phyloP scores from a whole-genome alignment of 2,797 vertebrate genomes.

The Arrhamphus sclerolepis region DNA sequence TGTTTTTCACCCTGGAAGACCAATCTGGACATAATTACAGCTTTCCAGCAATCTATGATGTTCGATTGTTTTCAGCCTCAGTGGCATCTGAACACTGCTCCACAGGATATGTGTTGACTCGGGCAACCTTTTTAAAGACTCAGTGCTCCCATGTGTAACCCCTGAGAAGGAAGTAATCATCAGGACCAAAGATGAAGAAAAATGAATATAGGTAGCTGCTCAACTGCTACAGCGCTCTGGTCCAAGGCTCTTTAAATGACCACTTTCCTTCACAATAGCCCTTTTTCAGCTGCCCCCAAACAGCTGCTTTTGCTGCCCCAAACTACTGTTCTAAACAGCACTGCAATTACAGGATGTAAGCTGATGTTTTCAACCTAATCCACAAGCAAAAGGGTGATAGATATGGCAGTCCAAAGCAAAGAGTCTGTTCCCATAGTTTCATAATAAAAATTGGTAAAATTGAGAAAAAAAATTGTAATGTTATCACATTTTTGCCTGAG shows the following conservation, averaged over 20 bases:
- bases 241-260: conserved; percentile 51
- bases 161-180: conserved; percentile 51
- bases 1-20: conserved; percentile 35
- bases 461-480: background rate
- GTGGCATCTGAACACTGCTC: conserved; percentile 21
- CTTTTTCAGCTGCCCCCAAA: conserved; percentile 42
- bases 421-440: background rate
- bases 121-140: conserved; percentile 53
- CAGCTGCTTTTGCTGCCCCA: conserved; percentile 27
- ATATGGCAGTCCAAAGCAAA: no score
- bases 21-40: conserved; percentile 44
- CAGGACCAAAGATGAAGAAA: conserved; percentile 45
- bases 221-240: conserved; percentile 33
- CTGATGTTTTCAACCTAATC: conserved; percentile 11
- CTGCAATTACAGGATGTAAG: conserved; percentile 12
- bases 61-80: conserved; percentile 49
- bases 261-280: conserved; percentile 37
- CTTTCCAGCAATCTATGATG: conserved; percentile 49
- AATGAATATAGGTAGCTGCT: conserved; percentile 52
- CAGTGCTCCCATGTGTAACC: conserved; percentile 46
- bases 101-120: conserved; percentile 42
- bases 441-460: background rate
- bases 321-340: conserved; percentile 29
- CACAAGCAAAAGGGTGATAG: conserved; percentile 2
- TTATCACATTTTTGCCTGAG: background rate